These are phyloP conservation scores for Anaspis maculata DNA, from an alignment of 2,888 invertebrate species.

Conservation along the genomic window DNA sequence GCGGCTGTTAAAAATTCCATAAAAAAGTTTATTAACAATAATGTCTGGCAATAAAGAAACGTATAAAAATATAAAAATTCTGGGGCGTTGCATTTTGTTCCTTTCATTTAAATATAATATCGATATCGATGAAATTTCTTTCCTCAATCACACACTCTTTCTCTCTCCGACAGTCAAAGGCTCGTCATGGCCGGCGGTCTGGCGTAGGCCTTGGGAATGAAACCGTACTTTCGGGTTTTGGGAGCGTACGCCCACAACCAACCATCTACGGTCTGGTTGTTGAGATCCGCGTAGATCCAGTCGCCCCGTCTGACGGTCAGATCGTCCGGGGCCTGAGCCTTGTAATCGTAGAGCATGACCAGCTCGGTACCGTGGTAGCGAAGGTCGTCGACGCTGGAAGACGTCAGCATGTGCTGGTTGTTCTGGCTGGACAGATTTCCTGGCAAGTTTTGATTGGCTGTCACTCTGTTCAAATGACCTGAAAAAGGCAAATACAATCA, in stretches of 20 bases:
- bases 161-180: no score
- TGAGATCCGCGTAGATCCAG: conserved; percentile 91
- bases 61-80: conserved; percentile 14
- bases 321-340: conserved; percentile 91
- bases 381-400: conserved; percentile 51
- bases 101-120: no score
- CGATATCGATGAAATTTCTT: no score
- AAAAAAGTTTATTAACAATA: conserved; percentile 16
- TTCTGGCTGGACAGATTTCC: conserved; percentile 30
- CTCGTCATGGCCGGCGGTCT: conserved; percentile 88
- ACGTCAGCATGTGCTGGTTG: conserved; percentile 28
- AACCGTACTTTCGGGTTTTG: conserved; percentile 85
- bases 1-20: no score
- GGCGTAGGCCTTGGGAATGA: conserved; percentile 91
- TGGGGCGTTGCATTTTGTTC: no score
- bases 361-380: conserved; percentile 83
- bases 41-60: conserved; percentile 15
- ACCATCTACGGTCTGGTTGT: conserved; percentile 89
- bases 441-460: conserved; percentile 22
- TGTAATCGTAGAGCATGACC: conserved; percentile 92
- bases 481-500: neutral
- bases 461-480: conserved; percentile 41
- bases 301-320: conserved; percentile 84
- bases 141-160: no score
- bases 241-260: conserved; percentile 95